Evolutionary conservation across 1,140 invertebrate genomes (phyloP).

Genomic region (Trichogramma pretiosum): DNA sequence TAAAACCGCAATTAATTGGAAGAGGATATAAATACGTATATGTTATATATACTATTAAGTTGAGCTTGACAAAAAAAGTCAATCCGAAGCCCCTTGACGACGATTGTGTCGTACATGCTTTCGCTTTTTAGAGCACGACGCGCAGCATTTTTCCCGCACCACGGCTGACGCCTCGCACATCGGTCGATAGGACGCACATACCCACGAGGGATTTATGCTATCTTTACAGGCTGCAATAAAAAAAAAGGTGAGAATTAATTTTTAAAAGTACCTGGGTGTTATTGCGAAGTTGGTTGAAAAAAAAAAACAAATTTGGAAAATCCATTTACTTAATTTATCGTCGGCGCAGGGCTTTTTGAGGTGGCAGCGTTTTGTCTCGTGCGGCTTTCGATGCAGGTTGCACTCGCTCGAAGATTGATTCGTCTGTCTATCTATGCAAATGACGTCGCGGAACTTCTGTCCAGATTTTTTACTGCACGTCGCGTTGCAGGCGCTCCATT

Average conservation of each 20-base stretch:
- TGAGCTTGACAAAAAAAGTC: too few relatives aligned
- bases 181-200: slow-evolving; percentile 28
- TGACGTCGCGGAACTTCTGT: slow-evolving; percentile 27
- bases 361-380: slow-evolving; percentile 30
- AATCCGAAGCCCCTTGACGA: slow-evolving; percentile 17
- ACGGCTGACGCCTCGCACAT: slow-evolving; percentile 32
- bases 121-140: slow-evolving; percentile 30
- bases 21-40: too few relatives aligned
- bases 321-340: slow-evolving; percentile 33
- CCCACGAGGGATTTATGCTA: slow-evolving; percentile 24
- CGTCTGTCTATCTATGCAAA: slow-evolving; percentile 30
- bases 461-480: slow-evolving; percentile 29
- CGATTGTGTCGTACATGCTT: slow-evolving; percentile 31
- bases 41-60: too few relatives aligned
- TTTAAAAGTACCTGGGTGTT: too few relatives aligned
- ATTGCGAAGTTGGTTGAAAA: too few relatives aligned
- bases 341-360: slow-evolving; percentile 29
- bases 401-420: slow-evolving; percentile 29
- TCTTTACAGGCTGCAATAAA: slow-evolving; percentile 30
- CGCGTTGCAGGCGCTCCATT: slow-evolving; percentile 33
- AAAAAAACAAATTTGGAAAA: too few relatives aligned
- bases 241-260: not conserved
- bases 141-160: slow-evolving; percentile 34
- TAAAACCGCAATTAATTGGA: too few relatives aligned
- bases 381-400: slow-evolving; percentile 27